phyloP scores from a whole-genome alignment of 1,140 invertebrate species.

The Pristionchus pacificus region DNA sequence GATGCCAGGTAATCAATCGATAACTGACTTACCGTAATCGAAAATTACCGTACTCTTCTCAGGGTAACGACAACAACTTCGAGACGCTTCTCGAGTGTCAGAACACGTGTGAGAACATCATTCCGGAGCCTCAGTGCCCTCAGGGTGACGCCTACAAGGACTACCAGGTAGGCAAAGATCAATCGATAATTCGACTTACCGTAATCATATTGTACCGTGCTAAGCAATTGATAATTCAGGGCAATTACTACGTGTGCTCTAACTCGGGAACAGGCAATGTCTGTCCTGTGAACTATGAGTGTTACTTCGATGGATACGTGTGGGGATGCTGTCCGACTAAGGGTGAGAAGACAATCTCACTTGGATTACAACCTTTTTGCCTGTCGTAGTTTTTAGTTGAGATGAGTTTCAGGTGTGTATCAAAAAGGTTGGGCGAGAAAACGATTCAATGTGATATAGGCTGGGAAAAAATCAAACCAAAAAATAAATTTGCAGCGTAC shows the following conservation, averaged over 20 bases:
- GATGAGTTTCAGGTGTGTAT: no score
- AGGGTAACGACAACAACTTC: slow-evolving; percentile 56
- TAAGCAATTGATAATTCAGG: slow-evolving; percentile 9
- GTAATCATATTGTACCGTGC: neutral
- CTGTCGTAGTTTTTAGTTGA: no score
- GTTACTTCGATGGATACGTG: slow-evolving; percentile 55
- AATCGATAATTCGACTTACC: no score
- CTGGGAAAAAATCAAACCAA: no score
- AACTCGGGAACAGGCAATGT: slow-evolving; percentile 52
- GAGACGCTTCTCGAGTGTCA: slow-evolving; percentile 55
- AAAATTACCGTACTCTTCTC: no score
- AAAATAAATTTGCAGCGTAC: slow-evolving; percentile 43
- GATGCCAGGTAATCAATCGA: no score
- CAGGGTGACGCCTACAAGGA: slow-evolving; percentile 57
- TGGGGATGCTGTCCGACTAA: slow-evolving; percentile 57
- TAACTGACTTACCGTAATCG: no score
- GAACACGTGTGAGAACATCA: slow-evolving; percentile 56
- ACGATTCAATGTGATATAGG: no score
- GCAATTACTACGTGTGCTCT: slow-evolving; percentile 55
- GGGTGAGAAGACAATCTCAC: slow-evolving; percentile 21
- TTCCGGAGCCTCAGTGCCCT: slow-evolving; percentile 55
- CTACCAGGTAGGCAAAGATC: slow-evolving; percentile 49
- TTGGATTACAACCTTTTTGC: no score
- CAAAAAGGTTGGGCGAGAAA: no score
- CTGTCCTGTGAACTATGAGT: slow-evolving; percentile 55